Base-by-base conservation (phyloP, 35 echinoderm and acorn worm genomes). In the Apostichopus californicus region DNA sequence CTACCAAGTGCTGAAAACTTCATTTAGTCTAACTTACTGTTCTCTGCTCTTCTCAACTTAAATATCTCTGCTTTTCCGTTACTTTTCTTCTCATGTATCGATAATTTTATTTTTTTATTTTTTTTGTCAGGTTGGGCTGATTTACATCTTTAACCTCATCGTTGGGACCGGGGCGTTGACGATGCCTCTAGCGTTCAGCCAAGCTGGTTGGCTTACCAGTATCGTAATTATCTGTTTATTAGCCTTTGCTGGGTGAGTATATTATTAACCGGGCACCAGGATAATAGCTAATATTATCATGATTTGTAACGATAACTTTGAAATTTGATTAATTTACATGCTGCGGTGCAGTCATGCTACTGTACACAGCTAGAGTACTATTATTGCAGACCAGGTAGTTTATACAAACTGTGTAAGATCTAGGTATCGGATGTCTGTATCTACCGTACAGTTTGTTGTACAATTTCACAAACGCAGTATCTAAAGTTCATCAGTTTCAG, bases 111-210 rank as follows among this genome's bases (percentile, higher is more conserved):
- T 3, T 46, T 46, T 46, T 46, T 46, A 46, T 46, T 46, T 46
- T 46, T 17, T 80, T 10, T 78, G 12, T 21, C 83, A 98, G 97
- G 93, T 98, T 73, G 97, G 97, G 25, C 66, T 98, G 6, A 94
- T 98, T 66, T 98, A 93, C 72, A 91, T 98, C 7, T 98, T 98
- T 92, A 98, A 98, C 72, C 92, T 98, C 1, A 98, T 98, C 22
- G 97, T 98, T 64, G 97, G 97, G 12, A 98, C 94, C 13, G 97
- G 97, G 9, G 97, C 97, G 8, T 91, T 98, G 15, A 94, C 97
- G 21, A 96, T 98, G 95, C 97, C 97, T 13, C 83, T 91, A 78
- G 97, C 97, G 3, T 98, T 98, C 90, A 91, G 91, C 13, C 28
- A 91, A 81, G 97, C 95, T 78, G 97, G 97, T 8, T 98, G 93